Percentiles rank a stretch among this genome's conserved stretches.
Evolutionary conservation across 2,797 vertebrate genomes (phyloP).

Genomic region (Labroides dimidiatus): DNA sequence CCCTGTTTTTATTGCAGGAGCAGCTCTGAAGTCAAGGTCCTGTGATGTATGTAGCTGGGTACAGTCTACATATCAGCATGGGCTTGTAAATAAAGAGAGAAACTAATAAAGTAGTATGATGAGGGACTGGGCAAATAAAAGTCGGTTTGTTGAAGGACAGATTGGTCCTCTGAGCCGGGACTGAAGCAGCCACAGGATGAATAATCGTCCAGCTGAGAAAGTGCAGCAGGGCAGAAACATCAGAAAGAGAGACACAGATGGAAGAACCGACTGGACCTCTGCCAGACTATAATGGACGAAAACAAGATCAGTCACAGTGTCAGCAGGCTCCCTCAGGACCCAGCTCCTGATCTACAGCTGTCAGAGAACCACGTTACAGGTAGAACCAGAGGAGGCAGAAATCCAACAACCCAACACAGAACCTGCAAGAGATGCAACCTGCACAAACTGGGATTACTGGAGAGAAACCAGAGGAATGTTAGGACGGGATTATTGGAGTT

Average conservation of each 20-base stretch:
- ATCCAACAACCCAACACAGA: no score
- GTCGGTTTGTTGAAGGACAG: background rate
- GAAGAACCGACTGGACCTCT: background rate
- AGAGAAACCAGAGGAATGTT: background rate
- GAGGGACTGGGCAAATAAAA: no score
- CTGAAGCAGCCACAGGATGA: background rate
- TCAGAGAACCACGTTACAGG: background rate
- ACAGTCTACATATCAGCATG: background rate
- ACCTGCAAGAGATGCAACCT: no score
- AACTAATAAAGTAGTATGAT: background rate
- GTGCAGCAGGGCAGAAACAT: constrained; percentile 11
- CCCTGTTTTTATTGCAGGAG: no score
- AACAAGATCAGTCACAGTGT: background rate
- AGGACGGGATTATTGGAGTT: constrained; percentile 2
- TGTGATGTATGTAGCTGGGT: no score
- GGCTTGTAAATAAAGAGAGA: no score
- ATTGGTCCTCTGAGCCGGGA: constrained; percentile 6
- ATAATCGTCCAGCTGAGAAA: background rate
- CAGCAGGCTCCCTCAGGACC: constrained; percentile 32
- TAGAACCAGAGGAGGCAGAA: background rate
- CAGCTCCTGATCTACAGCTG: constrained; percentile 29
- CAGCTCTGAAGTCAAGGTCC: no score
- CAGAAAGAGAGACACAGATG: constrained; percentile 17
- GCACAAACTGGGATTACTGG: background rate
- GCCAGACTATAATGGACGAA: constrained; percentile 6